Evolutionary conservation across 2,888 invertebrate species (phyloP).

Genomic region (Pterostichus niger): DNA sequence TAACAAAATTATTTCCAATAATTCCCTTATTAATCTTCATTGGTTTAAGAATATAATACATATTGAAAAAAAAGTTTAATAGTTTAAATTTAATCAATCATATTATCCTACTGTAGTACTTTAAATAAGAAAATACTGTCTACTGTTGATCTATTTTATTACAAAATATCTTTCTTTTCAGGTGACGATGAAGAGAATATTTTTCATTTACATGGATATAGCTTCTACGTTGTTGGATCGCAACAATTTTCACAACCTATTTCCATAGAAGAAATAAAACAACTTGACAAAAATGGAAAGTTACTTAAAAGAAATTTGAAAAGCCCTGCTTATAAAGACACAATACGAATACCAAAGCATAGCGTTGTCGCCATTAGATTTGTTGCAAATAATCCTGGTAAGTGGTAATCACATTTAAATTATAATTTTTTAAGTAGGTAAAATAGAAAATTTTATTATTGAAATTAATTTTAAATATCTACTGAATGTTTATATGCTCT

Average conservation of each 20-base stretch:
- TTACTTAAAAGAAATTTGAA: slow-evolving; percentile 81
- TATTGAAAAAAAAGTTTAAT: too few relatives aligned
- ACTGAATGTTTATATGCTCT: too few relatives aligned
- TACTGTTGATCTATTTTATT: neutral
- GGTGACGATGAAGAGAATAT: slow-evolving; percentile 84
- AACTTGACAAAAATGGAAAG: slow-evolving; percentile 80
- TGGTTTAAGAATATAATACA: too few relatives aligned
- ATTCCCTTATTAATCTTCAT: too few relatives aligned
- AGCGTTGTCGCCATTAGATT: slow-evolving; percentile 86
- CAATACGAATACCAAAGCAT: slow-evolving; percentile 85
- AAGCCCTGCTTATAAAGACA: slow-evolving; percentile 85
- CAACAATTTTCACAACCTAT: slow-evolving; percentile 79
- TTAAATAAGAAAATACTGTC: too few relatives aligned
- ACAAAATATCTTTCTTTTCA: slow-evolving; percentile 71
- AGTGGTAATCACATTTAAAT: slow-evolving; percentile 64
- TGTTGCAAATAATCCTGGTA: slow-evolving; percentile 87
- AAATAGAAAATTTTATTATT: slow-evolving; percentile 5
- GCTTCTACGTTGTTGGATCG: slow-evolving; percentile 84
- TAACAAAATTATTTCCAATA: too few relatives aligned
- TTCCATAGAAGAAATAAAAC: slow-evolving; percentile 79
- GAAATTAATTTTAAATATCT: too few relatives aligned
- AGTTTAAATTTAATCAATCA: too few relatives aligned
- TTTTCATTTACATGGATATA: slow-evolving; percentile 88
- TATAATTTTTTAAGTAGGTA: slow-evolving; percentile 37
- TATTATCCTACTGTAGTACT: too few relatives aligned